A percentile compares a stretch with the other conserved stretches of the same genome.
These are phyloP conservation scores for Coptodon bakossiorum DNA, from an alignment of 2,113 vertebrate species.

Conservation along the genomic window DNA sequence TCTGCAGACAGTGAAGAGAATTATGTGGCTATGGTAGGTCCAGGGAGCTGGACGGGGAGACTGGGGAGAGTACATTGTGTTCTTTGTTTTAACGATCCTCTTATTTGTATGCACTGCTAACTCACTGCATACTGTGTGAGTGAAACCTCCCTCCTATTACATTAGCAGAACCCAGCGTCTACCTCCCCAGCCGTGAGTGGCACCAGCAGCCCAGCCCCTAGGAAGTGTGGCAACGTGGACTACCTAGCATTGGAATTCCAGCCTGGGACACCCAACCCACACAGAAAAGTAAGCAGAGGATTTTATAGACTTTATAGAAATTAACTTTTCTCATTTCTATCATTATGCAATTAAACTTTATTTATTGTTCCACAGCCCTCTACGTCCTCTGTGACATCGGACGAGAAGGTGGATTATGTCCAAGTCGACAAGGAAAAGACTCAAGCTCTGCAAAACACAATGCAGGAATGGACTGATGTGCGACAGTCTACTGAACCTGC, in stretches of 20 bases:
- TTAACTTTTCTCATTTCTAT: not conserved
- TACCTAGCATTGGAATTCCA: conserved; percentile 96
- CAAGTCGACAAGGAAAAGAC: conserved; percentile 99
- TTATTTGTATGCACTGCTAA: not conserved
- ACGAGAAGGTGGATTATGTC: conserved; percentile 98
- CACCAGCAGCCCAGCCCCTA: conserved; percentile 91
- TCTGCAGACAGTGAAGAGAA: conserved; percentile 97
- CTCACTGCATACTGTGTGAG: not conserved
- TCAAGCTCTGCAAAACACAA: conserved; percentile 93
- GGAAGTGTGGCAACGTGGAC: conserved; percentile 92
- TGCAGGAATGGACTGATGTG: conserved; percentile 99
- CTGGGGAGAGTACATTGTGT: not conserved
- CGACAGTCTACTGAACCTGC: conserved; percentile 88
- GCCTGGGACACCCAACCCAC: conserved; percentile 87
- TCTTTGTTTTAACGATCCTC: conserved; percentile 28
- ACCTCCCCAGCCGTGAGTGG: conserved; percentile 92
- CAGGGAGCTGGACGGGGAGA: not conserved
- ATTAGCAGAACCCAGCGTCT: conserved; percentile 94
- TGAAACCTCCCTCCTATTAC: conserved; percentile 21
- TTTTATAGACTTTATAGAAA: not conserved
- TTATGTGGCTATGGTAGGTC: conserved; percentile 94
- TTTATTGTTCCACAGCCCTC: conserved; percentile 78
- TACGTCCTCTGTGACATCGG: conserved; percentile 89
- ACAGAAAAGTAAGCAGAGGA: conserved; percentile 82
- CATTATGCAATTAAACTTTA: not conserved